Evolutionary conservation across 2,113 vertebrate species (phyloP), one percentile per base, ranked within the genome.

Genomic region (Perca flavescens): DNA sequence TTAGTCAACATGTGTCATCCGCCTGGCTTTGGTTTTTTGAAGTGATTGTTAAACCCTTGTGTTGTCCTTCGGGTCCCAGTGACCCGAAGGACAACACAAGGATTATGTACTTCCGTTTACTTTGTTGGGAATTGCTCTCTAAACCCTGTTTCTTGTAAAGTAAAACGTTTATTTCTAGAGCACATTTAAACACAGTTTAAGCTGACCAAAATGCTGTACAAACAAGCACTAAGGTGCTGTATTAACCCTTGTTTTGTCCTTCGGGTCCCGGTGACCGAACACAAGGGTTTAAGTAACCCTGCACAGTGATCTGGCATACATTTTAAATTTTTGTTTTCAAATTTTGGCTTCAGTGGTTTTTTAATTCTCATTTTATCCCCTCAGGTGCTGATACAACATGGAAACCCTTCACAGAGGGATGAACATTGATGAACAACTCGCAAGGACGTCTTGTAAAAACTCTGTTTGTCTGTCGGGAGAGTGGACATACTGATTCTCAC

Each of bases 301-400:
- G 17, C 22, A 52, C 12, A 54, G 22, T 68, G 17, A 21, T n/a
- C 17, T 14, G 40, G 25, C 16, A 73, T 54, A 40, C 12, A 40
- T 63, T 63, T 40, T 11, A 0, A 36, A 21, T 25, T 34, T 22
- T 34, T 25, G 12, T 70, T n/a, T 58, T 68, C 25, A 46, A 61
- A 43, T 28, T 21, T 80, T 0, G 6, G 1, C 22, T 25, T 84
- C 16, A 54, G 10, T 86, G 28, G 19, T 72, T 53, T 83, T 8
- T 66, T 76, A 1, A 66, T 78, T 60, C 19, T 43, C n/a, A 2
- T 54, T 69, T 70, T 43, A 17, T 81, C 6, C 19, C 43, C 36
- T 3, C 73, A 94, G 91, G 86, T 88, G 68, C 68, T 77, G 84
- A 77, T 28, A n/a, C 64, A 73, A 71, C 54, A 70, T 78, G 79